Percentiles rank a stretch among this genome's conserved stretches.
These are phyloP conservation scores for Lasioglossum lativentre DNA, from an alignment of 2,888 invertebrate species.

Conservation along the genomic window DNA sequence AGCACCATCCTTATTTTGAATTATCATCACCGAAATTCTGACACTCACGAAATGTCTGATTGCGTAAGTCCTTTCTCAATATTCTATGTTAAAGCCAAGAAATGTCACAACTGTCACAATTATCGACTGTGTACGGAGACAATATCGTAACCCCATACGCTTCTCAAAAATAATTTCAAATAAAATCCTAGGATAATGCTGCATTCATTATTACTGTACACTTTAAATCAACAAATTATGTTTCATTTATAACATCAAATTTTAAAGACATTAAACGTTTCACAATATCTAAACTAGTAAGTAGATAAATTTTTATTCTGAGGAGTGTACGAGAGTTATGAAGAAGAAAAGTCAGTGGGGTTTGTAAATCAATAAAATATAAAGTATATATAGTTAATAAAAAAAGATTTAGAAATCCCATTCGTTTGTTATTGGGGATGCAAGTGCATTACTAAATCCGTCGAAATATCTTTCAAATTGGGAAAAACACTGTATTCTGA, in stretches of 20 bases:
- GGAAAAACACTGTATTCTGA: not conserved
- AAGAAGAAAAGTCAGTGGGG: not conserved
- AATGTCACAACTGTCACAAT: not conserved
- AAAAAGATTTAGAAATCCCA: not conserved
- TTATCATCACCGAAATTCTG: conserved; percentile 98
- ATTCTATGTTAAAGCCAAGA: not conserved
- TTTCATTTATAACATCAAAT: not conserved
- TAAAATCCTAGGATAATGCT: not conserved
- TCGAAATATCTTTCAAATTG: not conserved
- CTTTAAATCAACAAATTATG: not conserved
- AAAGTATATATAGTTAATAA: not conserved
- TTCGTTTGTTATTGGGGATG: not conserved
- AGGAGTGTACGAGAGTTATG: not conserved
- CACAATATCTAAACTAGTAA: not conserved
- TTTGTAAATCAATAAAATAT: not conserved
- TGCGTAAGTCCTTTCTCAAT: conserved; percentile 89
- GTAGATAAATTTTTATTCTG: not conserved
- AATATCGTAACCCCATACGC: not conserved
- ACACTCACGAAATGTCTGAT: conserved; percentile 98
- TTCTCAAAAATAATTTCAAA: not conserved
- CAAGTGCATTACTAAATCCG: not conserved
- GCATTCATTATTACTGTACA: not conserved
- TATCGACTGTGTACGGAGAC: no score
- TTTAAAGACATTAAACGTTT: not conserved
- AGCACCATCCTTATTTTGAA: conserved; percentile 99